A percentile compares a stretch with the other conserved stretches of the same genome.
These are phyloP conservation scores for Papilio glaucus DNA, from an alignment of 1,140 invertebrate species.

Conservation along the genomic window DNA sequence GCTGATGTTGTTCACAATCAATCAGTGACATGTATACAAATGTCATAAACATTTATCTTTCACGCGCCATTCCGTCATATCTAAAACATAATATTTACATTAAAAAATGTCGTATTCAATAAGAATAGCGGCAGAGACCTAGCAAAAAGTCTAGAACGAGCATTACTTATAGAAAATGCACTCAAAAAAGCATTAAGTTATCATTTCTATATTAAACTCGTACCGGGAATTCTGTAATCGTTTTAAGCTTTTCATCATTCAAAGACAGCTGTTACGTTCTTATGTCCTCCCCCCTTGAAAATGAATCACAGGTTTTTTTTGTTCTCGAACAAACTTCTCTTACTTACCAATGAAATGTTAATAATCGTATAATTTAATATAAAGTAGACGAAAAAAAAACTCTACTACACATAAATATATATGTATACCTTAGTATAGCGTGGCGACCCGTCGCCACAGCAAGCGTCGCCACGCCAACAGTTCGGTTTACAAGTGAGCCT, in stretches of 20 bases:
- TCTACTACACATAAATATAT: too few species aligned
- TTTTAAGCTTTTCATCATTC: conserved; percentile 80
- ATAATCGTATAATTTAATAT: not conserved
- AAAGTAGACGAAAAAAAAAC: too few species aligned
- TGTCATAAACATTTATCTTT: too few species aligned
- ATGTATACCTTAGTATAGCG: too few species aligned
- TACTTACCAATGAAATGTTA: conserved; percentile 12
- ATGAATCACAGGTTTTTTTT: conserved; percentile 59
- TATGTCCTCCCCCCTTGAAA: conserved; percentile 52
- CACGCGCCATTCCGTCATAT: not conserved
- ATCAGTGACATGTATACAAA: too few species aligned
- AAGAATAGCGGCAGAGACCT: conserved; percentile 26
- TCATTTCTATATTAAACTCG: conserved; percentile 80
- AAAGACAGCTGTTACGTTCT: conserved; percentile 67
- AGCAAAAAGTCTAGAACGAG: conserved; percentile 50
- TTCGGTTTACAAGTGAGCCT: too few species aligned
- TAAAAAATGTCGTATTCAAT: conserved; percentile 23
- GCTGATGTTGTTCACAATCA: too few species aligned
- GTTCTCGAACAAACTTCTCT: not conserved
- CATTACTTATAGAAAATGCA: conserved; percentile 64
- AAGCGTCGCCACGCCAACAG: too few species aligned
- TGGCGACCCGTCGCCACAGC: too few species aligned
- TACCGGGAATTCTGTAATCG: conserved; percentile 73
- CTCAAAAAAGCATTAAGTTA: conserved; percentile 73
- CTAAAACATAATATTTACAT: conserved; percentile 16